Base-by-base conservation (phyloP, 2,797 vertebrate species). In the Paramormyrops hopkinsi region DNA sequence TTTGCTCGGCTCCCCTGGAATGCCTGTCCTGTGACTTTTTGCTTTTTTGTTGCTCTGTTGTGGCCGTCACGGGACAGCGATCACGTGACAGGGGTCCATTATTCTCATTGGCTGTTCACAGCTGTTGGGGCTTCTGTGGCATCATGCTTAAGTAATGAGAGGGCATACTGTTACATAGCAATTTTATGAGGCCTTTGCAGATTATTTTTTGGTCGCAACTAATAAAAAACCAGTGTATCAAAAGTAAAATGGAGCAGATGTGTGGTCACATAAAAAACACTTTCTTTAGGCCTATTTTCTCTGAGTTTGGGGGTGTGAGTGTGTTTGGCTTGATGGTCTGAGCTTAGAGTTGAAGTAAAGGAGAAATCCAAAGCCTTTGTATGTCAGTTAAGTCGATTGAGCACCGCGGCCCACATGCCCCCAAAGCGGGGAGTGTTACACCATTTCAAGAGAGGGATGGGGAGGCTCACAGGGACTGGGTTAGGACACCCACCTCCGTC, bases 401-500 rank as follows among this genome's bases (percentile, higher is more conserved):
- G 37, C 29, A 65, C 51, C 37, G 11, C 4, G 19, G 54, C 90
- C 44, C 90, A 88, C 89, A 76, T 90, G 90, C 92, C 92, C 91
- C 91, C 89, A 14, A 1, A 17, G 88, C 22, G 89, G 90, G 91
- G 51, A 90, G 90, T 89, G 88, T 87, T 56, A 90, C 88, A 3
- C 92, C 92, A 14, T 0, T 50, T 90, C 33, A 91, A 44, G 93
- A 94, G 37, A 92, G 93, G 92, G 91, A 93, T 91, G 22, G 22
- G 8, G 91, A 91, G 91, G 89, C 92, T 93, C 91, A 69, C 89
- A 91, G 90, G 94, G 93, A 91, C 88, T 88, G 92, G 94, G 94
- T 95, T 92, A 94, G 95, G 95, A 94, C 93, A 95, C 94, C 93
- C 92, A 90, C 93, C 92, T 95, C 94, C 95, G 95, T 95, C 93